Base-by-base conservation (phyloP, 2,888 invertebrate species). In the Germaria angustata region DNA sequence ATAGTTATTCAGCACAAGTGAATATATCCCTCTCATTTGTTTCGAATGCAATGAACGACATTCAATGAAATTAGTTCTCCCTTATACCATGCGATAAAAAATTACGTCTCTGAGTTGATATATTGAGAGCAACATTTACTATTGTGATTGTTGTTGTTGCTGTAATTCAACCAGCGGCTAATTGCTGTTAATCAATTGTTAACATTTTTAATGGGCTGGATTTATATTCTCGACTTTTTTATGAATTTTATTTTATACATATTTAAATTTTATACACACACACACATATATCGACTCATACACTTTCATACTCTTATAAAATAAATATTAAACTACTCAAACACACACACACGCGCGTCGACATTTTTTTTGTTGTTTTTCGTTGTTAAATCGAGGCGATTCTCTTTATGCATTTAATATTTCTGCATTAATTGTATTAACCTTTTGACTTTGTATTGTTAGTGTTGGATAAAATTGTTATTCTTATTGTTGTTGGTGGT, bases 181-280 rank as follows among this genome's bases (percentile, higher is more conserved):
- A 89, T 89, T 89, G 89, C 86, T 89, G 89, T 89, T 89, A 89
- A 89, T 89, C 89, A 89, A 89, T 89, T 89, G 89, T 89, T 87
- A 88, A 89, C 88, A 89, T 86, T 89, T 88, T 87, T 82, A 82
- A 82, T 78, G 78, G 73, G 63, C 63, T 71, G 73, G 44, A 75
- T 65, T 78, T 78, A 82, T 69, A 36, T 44, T 32, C 34, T 77
- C 24, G 15, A 2, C 1, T 51, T 65, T 53, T 77, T 53, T 41
- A 17, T 44, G 32, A 1, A 28, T 78, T 49, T 63, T 22, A 20
- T 81, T 57, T 68, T 49, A n/a, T 68, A 17, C 32, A 46, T 57
- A 32, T 17, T 28, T 3, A 28, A 39, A 65, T 77, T 61, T 66
- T 17, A 53, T 39, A 41, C 15, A 41, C 20, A 11, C 44, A 53